Percentiles rank a stretch among this genome's conserved stretches.
Conservation (phyloP, 2,797 vertebrate species). For the Halcyon badia region DNA sequence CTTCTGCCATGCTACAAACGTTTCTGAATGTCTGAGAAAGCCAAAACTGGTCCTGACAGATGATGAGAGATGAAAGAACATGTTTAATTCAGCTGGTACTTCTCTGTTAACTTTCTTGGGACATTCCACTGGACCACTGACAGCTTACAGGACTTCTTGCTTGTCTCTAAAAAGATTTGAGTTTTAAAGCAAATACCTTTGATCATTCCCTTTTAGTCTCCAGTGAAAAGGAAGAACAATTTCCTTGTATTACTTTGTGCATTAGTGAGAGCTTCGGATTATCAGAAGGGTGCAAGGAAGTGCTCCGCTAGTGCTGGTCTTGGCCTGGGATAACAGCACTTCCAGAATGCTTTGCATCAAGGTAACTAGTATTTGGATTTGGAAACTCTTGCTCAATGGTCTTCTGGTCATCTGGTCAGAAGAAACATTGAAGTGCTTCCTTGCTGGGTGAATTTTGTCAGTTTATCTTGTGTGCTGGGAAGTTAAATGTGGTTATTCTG, state of each 20-base stretch:
- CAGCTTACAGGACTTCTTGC: not conserved
- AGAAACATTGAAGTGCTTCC: not conserved
- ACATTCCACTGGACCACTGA: accelerated
- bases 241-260: not conserved
- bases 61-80: not conserved
- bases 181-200: not conserved
- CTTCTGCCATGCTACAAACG: accelerated
- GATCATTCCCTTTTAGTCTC: accelerated
- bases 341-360: not conserved
- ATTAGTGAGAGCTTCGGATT: not conserved
- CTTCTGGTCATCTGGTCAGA: not conserved
- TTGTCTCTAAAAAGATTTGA: not conserved
- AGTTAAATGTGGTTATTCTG: not conserved
- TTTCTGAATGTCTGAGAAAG: not conserved
- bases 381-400: not conserved
- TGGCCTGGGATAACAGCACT: not conserved
- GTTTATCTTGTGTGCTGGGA: not conserved
- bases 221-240: not conserved
- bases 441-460: not conserved
- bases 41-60: not conserved
- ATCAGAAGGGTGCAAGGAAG: not conserved
- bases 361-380: not conserved
- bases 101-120: not conserved
- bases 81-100: not conserved
- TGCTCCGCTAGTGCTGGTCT: accelerated